Evolutionary conservation across 2,888 invertebrate genomes (phyloP).

Genomic region (Apodemia hepburni): DNA sequence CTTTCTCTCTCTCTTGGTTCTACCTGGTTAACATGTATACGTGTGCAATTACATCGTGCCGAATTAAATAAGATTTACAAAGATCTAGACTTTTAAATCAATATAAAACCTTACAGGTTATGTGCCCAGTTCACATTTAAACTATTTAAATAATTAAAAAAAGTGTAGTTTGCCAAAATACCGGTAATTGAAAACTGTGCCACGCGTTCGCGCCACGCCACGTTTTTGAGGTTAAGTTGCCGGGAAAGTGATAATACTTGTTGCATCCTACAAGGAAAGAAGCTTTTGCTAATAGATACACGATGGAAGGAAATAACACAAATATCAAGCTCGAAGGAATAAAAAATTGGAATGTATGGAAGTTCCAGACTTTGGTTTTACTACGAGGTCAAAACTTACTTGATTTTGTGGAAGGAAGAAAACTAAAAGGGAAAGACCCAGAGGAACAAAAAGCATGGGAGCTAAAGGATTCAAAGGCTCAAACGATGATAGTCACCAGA

Average conservation of each 20-base stretch:
- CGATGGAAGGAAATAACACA: neutral
- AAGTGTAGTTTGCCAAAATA: neutral
- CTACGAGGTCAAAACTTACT: no score
- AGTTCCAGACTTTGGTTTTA: neutral
- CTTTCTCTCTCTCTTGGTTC: no score
- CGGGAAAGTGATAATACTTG: neutral
- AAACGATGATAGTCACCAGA: slow-evolving; percentile 29
- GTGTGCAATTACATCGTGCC: no score
- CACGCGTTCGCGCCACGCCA: neutral
- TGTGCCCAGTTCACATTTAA: no score
- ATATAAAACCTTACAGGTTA: no score
- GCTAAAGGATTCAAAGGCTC: slow-evolving; percentile 30
- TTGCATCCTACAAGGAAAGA: no score
- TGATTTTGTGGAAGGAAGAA: neutral
- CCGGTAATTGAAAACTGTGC: neutral
- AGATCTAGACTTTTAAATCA: no score
- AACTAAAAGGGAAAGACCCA: neutral
- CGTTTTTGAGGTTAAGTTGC: neutral
- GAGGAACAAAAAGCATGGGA: slow-evolving; percentile 14
- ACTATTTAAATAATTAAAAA: no score
- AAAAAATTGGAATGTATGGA: slow-evolving; percentile 36
- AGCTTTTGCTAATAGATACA: no score
- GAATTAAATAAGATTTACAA: no score
- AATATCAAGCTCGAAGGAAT: slow-evolving; percentile 35
- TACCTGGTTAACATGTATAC: no score